Base-by-base conservation (phyloP, 1,140 invertebrate species). In the Formica selysi region DNA sequence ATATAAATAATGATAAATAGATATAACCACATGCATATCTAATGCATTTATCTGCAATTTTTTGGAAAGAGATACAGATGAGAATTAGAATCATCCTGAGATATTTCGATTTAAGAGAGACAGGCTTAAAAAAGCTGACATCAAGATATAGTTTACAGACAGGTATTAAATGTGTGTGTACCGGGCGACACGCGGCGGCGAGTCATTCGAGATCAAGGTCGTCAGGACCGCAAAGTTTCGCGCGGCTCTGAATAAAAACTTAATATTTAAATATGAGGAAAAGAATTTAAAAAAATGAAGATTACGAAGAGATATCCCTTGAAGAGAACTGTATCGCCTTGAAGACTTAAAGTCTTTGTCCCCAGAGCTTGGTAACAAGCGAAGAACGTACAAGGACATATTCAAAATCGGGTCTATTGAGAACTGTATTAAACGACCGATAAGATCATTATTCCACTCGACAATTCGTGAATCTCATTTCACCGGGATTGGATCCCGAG, bases 201-300 rank as follows among this genome's bases (percentile, higher is more conserved):
- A 84, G 59, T 3, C 29, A 32, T 10, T 19, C 38, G 71, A 51
- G 71, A 84, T 76, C 81, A 84, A 84, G 81, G 81, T 84, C 81
- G 59, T 76, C 71, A n/a, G 48, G 81, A 84, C 29, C 57, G 32
- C 8, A 32, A 78, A 81, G 79, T 76, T 84, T 51, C 19, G 57
- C 59, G 57, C 13, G 44, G 13, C 13, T 44, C 44, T 26, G n/a
- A 51, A 16, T 51, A 84, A 64, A 73, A 73, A 62, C 5, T n/a
- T 8, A n/a, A 7, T 32, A 7, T 13, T n/a, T 32, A 74, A 38
- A 74, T n/a, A 48, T 2, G 29, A 76, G 11, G 1, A 76, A 41
- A 8, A 41, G 36, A 57, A 76, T 10, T 68, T 26, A 6, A 7
- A n/a, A 64, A 32, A 7, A 22, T 11, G 2, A 73, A 41, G 19